Evolutionary conservation across 1,140 invertebrate species (phyloP), one percentile per base, ranked within the genome.

Genomic region (Hyphantria cunea): DNA sequence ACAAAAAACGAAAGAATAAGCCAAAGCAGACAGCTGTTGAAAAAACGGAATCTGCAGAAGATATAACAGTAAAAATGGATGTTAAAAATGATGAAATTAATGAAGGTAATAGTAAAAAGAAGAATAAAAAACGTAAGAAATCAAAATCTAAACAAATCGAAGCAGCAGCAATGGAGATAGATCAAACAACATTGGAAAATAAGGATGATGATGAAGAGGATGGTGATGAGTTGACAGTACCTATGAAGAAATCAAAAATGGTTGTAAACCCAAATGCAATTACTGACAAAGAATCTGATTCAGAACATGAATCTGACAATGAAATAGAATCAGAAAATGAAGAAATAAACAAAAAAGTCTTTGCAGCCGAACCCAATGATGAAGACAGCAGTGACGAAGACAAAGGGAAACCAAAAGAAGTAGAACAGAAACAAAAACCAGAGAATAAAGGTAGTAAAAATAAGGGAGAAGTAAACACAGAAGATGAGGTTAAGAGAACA

Each of bases 401-500:
- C 68, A 76, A 86, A 56, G 65, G 71, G 2, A 25, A 56, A 31
- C 0, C 8, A n/a, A 15, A 68, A 63, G 31, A 34, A 32, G 60
- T 66, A 34, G 56, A 66, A 55, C 37, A 34, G 34, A 53, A 64
- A 6, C 59, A 64, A 41, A 73, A 76, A 69, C 48, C 50, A 14
- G 50, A 66, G 49, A 58, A 48, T 8, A 70, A 58, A 15, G 60
- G 72, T 67, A 68, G 45, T 6, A 48, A 65, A 58, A 39, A 42
- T 15, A 48, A 60, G 9, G 49, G 61, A 39, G 72, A 73, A 66
- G 58, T 56, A 15, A 54, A 66, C 50, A 72, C 68, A 9, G 74
- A 68, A 6, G 86, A 86, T 52, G 82, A 86, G 65, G 52, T 86
- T 0, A 85, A 80, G 48, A 91, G 92, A 75, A 95, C 94, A 1